These are phyloP conservation scores for Scaptomyza pallida DNA, from an alignment of 1,140 invertebrate species.

Conservation along the genomic window DNA sequence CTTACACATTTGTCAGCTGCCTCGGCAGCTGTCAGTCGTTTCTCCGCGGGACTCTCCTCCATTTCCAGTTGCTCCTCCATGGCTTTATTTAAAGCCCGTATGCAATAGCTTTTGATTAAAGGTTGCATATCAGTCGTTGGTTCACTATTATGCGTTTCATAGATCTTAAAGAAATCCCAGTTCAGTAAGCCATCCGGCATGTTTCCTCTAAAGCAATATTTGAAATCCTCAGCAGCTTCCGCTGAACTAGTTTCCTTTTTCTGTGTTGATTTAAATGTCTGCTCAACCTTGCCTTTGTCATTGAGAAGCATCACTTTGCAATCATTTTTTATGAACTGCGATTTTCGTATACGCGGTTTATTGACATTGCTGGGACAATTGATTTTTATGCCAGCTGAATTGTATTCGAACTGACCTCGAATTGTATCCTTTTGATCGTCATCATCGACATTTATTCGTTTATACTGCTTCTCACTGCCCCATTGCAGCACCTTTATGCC, in stretches of 20 bases:
- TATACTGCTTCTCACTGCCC: neutral
- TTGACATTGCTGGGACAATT: neutral
- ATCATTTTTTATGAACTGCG: neutral
- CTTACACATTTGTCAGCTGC: conserved; percentile 31
- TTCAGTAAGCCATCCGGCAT: neutral
- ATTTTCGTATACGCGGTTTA: neutral
- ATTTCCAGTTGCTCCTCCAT: neutral
- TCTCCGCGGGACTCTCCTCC: too few relatives aligned
- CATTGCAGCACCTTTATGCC: neutral
- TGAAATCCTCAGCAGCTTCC: neutral
- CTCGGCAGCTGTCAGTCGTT: neutral
- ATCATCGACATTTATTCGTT: neutral
- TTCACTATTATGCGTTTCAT: neutral
- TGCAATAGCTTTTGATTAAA: conserved; percentile 30
- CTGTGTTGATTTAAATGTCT: neutral
- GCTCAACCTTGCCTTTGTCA: neutral
- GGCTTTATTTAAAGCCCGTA: conserved; percentile 23
- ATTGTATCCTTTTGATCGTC: neutral
- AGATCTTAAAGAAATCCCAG: conserved; percentile 53
- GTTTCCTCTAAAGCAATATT: neutral
- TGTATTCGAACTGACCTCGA: neutral
- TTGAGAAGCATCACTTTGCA: neutral
- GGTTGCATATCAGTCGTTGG: conserved; percentile 10
- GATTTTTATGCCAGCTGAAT: neutral
- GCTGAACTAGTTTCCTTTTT: neutral